Conservation (phyloP, 2,113 vertebrate species). For the Aphyosemion australe region DNA sequence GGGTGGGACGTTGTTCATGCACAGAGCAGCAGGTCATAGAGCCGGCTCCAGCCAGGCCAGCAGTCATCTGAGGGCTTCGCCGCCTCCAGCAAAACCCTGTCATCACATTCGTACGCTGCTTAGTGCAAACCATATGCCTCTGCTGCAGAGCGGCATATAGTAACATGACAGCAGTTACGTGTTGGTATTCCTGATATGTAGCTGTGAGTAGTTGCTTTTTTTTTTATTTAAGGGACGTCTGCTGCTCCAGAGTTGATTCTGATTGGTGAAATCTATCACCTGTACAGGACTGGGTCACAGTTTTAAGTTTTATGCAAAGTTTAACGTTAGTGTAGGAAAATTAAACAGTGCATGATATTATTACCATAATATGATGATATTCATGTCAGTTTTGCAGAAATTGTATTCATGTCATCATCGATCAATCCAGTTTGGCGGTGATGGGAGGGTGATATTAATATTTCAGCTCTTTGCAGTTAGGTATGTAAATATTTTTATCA, state of each 20-base stretch:
- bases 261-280: conserved; percentile 51
- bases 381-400: too few relatives aligned
- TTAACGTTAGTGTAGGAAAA: conserved; percentile 16
- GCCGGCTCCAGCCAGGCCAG: conserved; percentile 48
- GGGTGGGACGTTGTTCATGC: conserved; percentile 28
- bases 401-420: too few relatives aligned
- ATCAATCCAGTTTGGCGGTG: too few relatives aligned
- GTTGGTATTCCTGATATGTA: conserved; percentile 68
- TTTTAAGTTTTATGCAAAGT: conserved; percentile 41
- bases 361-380: too few relatives aligned
- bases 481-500: too few relatives aligned
- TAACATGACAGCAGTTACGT: conserved; percentile 66
- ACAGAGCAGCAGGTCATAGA: conserved; percentile 39
- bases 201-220: conserved; percentile 63
- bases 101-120: conserved; percentile 58
- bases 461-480: too few relatives aligned
- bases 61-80: conserved; percentile 50
- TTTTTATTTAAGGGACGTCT: conserved; percentile 33
- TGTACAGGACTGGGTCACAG: conserved; percentile 14
- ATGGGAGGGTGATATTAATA: too few relatives aligned
- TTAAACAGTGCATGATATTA: too few relatives aligned
- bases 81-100: conserved; percentile 63
- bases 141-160: conserved; percentile 33
- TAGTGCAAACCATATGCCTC: conserved; percentile 64
- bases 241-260: conserved; percentile 39